Percentiles rank a stretch among this genome's conserved stretches.
Evolutionary conservation across 2,797 vertebrate genomes (phyloP).

Genomic region (Chelonia mydas): DNA sequence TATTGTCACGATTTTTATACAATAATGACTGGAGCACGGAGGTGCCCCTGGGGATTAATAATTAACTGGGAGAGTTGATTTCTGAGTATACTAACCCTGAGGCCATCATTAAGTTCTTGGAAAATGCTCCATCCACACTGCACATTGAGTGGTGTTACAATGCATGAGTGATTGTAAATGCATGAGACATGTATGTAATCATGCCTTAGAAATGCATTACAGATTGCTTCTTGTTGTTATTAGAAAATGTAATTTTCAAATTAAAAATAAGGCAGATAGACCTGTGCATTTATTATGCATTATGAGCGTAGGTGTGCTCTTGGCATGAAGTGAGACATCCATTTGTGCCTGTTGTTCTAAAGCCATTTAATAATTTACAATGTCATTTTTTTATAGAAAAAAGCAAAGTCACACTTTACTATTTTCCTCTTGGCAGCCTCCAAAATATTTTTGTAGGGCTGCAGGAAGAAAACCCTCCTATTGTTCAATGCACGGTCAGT

Average conservation of each 20-base stretch:
- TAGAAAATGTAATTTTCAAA: slow-evolving; percentile 30
- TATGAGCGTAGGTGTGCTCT: not conserved
- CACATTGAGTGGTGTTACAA: not conserved
- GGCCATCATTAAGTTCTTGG: slow-evolving; percentile 41
- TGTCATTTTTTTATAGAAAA: not conserved
- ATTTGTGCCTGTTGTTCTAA: not conserved
- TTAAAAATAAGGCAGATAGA: not conserved
- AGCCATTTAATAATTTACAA: not conserved
- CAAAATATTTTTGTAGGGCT: not conserved
- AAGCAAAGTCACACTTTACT: not conserved
- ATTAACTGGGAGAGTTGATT: not conserved
- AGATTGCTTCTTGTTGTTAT: not conserved
- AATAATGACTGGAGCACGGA: not conserved
- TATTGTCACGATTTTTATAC: not conserved
- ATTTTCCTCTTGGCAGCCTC: not conserved
- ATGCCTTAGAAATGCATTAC: not conserved
- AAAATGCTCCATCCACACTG: not conserved
- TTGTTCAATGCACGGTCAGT: not conserved
- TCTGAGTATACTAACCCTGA: not conserved
- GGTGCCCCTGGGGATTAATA: slow-evolving; percentile 11
- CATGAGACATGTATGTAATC: slow-evolving; percentile 19
- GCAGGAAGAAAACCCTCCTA: accelerated
- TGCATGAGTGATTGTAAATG: slow-evolving; percentile 22
- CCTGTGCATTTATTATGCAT: slow-evolving; percentile 31
- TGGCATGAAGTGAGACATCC: not conserved